These are phyloP conservation scores for Eupeodes luniger DNA, from an alignment of 2,888 invertebrate genomes.

Conservation along the genomic window DNA sequence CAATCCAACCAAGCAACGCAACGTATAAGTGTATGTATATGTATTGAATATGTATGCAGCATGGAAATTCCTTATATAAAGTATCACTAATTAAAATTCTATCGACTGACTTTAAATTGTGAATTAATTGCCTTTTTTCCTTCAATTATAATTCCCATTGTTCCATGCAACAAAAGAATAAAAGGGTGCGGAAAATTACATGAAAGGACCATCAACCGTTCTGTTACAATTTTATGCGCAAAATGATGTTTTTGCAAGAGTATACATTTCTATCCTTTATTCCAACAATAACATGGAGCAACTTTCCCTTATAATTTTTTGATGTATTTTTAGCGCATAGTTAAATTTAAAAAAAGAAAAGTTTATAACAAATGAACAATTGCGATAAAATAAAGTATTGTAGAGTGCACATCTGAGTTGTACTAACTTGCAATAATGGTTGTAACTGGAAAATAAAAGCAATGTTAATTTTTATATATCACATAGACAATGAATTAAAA, in stretches of 20 bases:
- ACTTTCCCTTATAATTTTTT: slow-evolving; percentile 21
- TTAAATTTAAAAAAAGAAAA: slow-evolving; percentile 11
- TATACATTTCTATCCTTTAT: slow-evolving; percentile 35
- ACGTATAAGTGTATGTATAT: too few species aligned
- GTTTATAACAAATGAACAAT: background rate
- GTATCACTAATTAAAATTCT: slow-evolving; percentile 67
- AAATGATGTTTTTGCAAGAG: slow-evolving; percentile 18
- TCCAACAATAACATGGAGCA: slow-evolving; percentile 15
- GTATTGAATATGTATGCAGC: background rate
- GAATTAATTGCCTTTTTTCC: slow-evolving; percentile 69
- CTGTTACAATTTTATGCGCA: slow-evolving; percentile 42
- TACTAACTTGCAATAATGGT: background rate
- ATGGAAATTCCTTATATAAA: slow-evolving; percentile 31
- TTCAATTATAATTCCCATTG: slow-evolving; percentile 68
- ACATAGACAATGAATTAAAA: too few species aligned
- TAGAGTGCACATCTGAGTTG: background rate
- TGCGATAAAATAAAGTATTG: background rate
- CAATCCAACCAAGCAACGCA: too few species aligned
- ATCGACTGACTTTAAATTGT: slow-evolving; percentile 64
- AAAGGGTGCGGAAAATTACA: slow-evolving; percentile 38
- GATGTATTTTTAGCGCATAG: background rate
- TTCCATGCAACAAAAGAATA: slow-evolving; percentile 59
- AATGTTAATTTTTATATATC: too few species aligned
- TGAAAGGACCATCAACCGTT: slow-evolving; percentile 48
- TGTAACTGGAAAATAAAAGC: too few species aligned